Base-by-base conservation (phyloP, 2,113 vertebrate species). In the Platichthys stellatus region DNA sequence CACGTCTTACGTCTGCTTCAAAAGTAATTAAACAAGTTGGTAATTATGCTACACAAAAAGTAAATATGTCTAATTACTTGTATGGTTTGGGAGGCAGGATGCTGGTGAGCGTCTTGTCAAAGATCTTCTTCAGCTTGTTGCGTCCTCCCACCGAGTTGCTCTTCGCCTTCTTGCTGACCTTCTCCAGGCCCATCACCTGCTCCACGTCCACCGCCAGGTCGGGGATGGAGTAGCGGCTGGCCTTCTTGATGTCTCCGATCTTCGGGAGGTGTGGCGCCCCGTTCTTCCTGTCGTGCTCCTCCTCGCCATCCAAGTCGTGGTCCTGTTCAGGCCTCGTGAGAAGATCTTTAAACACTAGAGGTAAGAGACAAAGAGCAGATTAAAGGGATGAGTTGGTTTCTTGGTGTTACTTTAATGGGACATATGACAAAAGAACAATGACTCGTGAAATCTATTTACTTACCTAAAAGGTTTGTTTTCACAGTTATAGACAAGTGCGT, bases 401-500 rank as follows among this genome's bases (percentile, higher is more conserved):
- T 47, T 31, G 1, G 6, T 35, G 18, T 47, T 5, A 31, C 28
- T 1, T 31, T 31, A 31, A 31, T 31, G 5, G 5, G 5, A 31
- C 28, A 31, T 31, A 7, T 31, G 31, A 31, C 31, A 31, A 31
- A 6, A 31, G 31, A 6, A 31, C 6, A 7, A 31, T 2, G 31
- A 31, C 6, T 31, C 28, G 4, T 31, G 28, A 6, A 43, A 12
- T 43, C 3, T 11, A 43, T 3, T 43, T 43, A 12, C 92, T 94
- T 93, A 99, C 98, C 98, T 93, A 99, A 95, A 81, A 99, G 95
- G 84, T 99, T 99, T 54, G 98, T 99, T 96, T 99, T 99, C 96
- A 99, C 98, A 97, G 97, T 99, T 95, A 99, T 98, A 74, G 98
- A 98, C 86, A 99, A 90, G 90, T 99, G 98, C 31, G 98, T 99